Base-by-base conservation (phyloP, 2,113 vertebrate genomes). In the Archilochus colubris region DNA sequence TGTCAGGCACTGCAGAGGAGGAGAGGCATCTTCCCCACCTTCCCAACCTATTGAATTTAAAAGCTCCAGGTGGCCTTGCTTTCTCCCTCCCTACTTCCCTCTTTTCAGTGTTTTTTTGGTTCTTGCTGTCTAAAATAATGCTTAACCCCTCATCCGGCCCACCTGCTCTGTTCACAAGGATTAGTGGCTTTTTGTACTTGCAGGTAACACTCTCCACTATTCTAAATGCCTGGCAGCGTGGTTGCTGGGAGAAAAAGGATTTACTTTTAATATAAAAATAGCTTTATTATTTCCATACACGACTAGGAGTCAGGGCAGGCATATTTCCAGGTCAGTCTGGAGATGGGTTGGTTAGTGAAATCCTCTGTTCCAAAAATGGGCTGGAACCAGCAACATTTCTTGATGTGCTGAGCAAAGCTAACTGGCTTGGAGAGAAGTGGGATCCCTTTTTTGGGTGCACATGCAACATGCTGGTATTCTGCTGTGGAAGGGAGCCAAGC, bases 221-320 rank as follows among this genome's bases (percentile, higher is more conserved):
- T 85, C 33, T 22, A 58, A 89, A 58, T 0, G 6, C 75, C 28
- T 36, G 50, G 22, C 12, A 12, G 40, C 10, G 12, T 40, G 40
- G 40, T 40, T 40, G 40, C 40, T 58, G 53, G 76, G 43, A 93
- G 90, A 94, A 80, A 72, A 93, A 89, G 46, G 57, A 74, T 92
- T 88, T 46, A 15, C 63, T 92, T 94, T 88, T 70, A 12, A 48
- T 67, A 57, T 94, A 88, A 96, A 94, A 95, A 88, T 92, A 94
- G 64, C 57, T 90, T 91, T 88, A 90, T 93, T 93, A 57, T 92
- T 96, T 93, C 82, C 92, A 90, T 94, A 70, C 9, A 1, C 1
- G 3, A 90, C 73, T 62, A 90, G 82, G 12, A 74, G 36, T 78
- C 3, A 2, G 57, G 57, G 57, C 76, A 84, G 83, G 91, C 86